These are phyloP conservation scores for Tetraneura akinire DNA, from an alignment of 1,140 invertebrate genomes.

Conservation along the genomic window DNA sequence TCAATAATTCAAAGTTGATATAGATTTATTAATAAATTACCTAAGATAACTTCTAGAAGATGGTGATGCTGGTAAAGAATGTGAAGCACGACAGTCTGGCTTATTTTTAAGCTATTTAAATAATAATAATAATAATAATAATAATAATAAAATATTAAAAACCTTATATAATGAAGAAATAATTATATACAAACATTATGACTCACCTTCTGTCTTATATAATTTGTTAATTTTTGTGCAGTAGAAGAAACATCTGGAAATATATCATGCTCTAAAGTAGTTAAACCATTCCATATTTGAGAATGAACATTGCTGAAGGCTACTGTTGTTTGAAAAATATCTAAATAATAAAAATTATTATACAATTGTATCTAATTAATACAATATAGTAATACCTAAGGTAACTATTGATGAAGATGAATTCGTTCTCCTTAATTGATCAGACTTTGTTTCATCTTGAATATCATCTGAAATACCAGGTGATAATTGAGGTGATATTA, in stretches of 20 bases:
- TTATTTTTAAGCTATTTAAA: constrained; percentile 36
- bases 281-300: constrained; percentile 81
- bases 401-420: constrained; percentile 48
- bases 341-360: constrained; percentile 4
- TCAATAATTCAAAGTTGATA: neutral
- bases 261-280: constrained; percentile 78
- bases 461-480: constrained; percentile 19
- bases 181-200: neutral
- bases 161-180: neutral
- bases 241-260: constrained; percentile 76
- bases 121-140: neutral
- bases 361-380: neutral
- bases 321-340: constrained; percentile 1
- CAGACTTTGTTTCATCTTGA: constrained; percentile 23
- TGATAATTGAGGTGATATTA: constrained; percentile 9
- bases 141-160: neutral
- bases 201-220: constrained; percentile 75
- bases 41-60: constrained; percentile 46
- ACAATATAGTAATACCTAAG: constrained; percentile 59
- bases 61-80: constrained; percentile 42
- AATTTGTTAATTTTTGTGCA: constrained; percentile 74
- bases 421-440: constrained; percentile 24
- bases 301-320: constrained; percentile 71
- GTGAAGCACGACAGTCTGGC: constrained; percentile 22
- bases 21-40: neutral